These are phyloP conservation scores for Xenentodon cancila DNA, from an alignment of 2,797 vertebrate genomes.

Conservation along the genomic window DNA sequence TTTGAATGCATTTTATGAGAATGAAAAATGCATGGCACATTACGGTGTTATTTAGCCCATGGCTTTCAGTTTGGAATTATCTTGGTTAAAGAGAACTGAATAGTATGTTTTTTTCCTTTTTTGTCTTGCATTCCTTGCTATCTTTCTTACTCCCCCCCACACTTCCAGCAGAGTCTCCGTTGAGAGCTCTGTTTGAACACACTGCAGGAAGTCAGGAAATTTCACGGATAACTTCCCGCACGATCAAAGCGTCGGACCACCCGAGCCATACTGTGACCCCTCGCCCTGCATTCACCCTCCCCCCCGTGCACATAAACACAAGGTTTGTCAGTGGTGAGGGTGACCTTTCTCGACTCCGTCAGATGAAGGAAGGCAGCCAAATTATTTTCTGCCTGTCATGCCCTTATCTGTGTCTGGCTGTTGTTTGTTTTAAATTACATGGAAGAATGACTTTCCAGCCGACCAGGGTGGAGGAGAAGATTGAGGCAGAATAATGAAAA, in stretches of 20 bases:
- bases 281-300: constrained; percentile 31
- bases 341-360: constrained; percentile 71
- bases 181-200: constrained; percentile 21
- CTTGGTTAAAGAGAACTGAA: too few relatives aligned
- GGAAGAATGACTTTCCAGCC: constrained; percentile 60
- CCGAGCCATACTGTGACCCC: constrained; percentile 48
- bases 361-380: constrained; percentile 68
- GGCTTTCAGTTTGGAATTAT: too few relatives aligned
- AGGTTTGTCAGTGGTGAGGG: constrained; percentile 55
- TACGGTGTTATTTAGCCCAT: too few relatives aligned
- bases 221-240: constrained; percentile 60
- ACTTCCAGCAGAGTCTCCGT: neutral
- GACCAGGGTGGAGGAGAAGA: constrained; percentile 50
- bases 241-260: constrained; percentile 66
- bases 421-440: constrained; percentile 80
- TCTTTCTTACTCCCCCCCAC: neutral
- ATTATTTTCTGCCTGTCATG: constrained; percentile 71
- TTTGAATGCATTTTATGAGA: too few relatives aligned
- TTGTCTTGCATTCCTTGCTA: neutral
- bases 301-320: constrained; percentile 47
- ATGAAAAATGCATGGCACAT: too few relatives aligned
- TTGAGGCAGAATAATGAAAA: constrained; percentile 69
- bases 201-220: constrained; percentile 28
- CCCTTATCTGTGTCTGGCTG: constrained; percentile 73
- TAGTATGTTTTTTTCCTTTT: too few relatives aligned